These are phyloP conservation scores for Cyrtodaria siliqua DNA, from an alignment of 2,888 invertebrate species.

Conservation along the genomic window DNA sequence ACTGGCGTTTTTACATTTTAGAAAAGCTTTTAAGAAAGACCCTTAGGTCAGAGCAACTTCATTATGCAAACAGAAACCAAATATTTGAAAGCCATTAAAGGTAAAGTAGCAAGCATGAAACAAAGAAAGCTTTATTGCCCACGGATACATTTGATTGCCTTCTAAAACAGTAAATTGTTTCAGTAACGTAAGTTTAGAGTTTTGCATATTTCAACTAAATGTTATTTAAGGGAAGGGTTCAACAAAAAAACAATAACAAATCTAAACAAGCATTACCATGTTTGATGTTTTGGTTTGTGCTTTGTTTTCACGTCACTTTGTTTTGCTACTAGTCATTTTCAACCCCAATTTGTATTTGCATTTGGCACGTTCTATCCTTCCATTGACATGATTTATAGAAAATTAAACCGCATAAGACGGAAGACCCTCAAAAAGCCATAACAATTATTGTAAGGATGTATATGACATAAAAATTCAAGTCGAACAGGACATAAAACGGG, in stretches of 20 bases:
- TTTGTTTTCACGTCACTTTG: no score
- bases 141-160: slow-evolving; percentile 27
- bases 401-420: slow-evolving; percentile 22
- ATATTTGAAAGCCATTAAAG: slow-evolving; percentile 56
- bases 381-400: slow-evolving; percentile 38
- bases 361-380: neutral
- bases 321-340: no score
- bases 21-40: slow-evolving; percentile 34
- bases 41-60: slow-evolving; percentile 12
- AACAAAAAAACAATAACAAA: no score
- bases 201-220: no score
- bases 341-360: no score
- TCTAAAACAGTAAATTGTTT: neutral
- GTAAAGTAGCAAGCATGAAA: slow-evolving; percentile 19
- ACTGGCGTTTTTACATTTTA: slow-evolving; percentile 18
- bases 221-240: no score
- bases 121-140: slow-evolving; percentile 30
- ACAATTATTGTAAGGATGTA: slow-evolving; percentile 28
- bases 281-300: no score
- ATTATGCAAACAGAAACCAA: slow-evolving; percentile 46
- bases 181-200: no score
- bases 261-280: no score
- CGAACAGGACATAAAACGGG: slow-evolving; percentile 29
- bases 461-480: slow-evolving; percentile 18
- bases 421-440: slow-evolving; percentile 31